Conservation (phyloP, 1,140 invertebrate genomes). For the Lysiphlebus fabarum region DNA sequence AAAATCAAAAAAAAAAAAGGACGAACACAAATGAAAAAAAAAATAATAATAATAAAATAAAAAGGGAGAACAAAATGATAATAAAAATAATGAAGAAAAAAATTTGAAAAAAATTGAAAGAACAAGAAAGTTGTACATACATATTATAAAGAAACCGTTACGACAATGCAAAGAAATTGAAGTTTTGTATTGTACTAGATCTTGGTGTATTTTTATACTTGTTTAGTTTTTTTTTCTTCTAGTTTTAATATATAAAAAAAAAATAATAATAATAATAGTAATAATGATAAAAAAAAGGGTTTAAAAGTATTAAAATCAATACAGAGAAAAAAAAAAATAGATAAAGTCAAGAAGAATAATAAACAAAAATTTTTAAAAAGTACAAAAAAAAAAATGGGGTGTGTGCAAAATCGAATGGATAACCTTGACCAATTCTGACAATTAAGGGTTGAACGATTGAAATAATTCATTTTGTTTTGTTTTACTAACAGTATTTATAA, state of each 20-base stretch:
- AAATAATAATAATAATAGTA: not conserved
- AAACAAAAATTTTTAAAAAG: conserved; percentile 9
- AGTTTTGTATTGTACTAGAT: conserved; percentile 36
- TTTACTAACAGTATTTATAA: too few species aligned
- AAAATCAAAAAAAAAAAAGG: conserved; percentile 5
- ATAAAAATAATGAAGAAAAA: too few species aligned
- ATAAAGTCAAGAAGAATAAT: conserved; percentile 7
- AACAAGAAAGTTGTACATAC: conserved; percentile 1
- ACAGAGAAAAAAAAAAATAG: not conserved
- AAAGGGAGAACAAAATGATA: too few species aligned
- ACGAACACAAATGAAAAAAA: too few species aligned
- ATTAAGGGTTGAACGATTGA: not conserved
- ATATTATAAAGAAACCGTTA: conserved; percentile 17
- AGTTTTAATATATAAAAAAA: not conserved
- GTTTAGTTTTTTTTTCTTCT: not conserved
- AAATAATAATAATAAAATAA: too few species aligned
- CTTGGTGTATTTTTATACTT: not conserved
- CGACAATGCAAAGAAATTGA: conserved; percentile 52
- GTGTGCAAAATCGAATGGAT: conserved; percentile 20
- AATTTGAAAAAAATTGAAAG: not conserved
- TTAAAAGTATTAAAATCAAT: too few species aligned
- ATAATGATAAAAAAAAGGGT: not conserved
- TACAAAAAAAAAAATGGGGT: not conserved
- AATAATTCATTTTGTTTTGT: too few species aligned
- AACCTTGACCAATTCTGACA: conserved; percentile 28